A percentile compares a stretch with the other conserved stretches of the same genome.
Evolutionary conservation across 2,888 invertebrate genomes (phyloP).

Genomic region (Trichopria drosophilae): DNA sequence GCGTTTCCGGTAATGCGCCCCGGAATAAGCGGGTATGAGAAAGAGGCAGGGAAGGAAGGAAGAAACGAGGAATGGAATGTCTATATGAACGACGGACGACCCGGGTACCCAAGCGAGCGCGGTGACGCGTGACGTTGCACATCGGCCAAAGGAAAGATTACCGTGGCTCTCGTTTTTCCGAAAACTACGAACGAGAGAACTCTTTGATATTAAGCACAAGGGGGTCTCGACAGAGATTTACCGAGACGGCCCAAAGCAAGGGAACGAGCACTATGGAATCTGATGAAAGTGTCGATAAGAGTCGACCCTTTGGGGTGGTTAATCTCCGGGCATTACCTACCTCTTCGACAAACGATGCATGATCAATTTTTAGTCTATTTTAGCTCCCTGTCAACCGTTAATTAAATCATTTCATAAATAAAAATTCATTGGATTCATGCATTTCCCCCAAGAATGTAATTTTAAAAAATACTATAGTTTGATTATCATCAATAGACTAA

Average conservation of each 20-base stretch:
- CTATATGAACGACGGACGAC: constrained; percentile 52
- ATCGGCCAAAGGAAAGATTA: constrained; percentile 58
- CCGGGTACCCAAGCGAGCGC: constrained; percentile 45
- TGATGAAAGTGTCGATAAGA: constrained; percentile 7
- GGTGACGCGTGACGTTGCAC: constrained; percentile 57
- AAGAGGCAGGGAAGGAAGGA: constrained; percentile 30
- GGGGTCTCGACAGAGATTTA: constrained; percentile 28
- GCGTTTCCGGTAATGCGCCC: no score
- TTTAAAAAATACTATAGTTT: no score
- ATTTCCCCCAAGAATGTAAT: no score
- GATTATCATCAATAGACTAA: no score
- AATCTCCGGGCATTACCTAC: no score
- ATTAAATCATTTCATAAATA: no score
- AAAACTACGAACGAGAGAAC: constrained; percentile 25
- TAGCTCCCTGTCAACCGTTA: no score
- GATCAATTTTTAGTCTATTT: no score
- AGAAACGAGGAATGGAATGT: constrained; percentile 46
- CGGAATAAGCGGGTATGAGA: constrained; percentile 8
- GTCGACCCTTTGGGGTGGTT: no score
- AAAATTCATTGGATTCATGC: no score
- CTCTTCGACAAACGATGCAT: no score
- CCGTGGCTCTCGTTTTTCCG: constrained; percentile 40
- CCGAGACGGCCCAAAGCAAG: constrained; percentile 23
- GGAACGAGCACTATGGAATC: constrained; percentile 12
- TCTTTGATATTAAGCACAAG: constrained; percentile 45